phyloP scores from a whole-genome alignment of 2,888 invertebrate genomes.

The Thumatha senex region DNA sequence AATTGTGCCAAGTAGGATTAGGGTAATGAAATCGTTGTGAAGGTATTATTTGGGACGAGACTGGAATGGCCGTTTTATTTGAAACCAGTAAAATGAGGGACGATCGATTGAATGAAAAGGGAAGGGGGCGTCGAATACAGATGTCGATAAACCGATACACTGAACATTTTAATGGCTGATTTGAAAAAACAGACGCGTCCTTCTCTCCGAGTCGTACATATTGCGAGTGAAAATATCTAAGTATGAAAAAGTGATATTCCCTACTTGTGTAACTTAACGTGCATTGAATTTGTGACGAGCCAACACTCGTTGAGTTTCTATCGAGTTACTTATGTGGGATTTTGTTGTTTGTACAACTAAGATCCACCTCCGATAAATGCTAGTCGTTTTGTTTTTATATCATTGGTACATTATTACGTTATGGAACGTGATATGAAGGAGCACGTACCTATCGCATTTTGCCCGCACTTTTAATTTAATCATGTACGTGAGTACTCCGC shows the following conservation, averaged over 20 bases:
- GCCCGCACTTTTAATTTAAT: conserved; percentile 8
- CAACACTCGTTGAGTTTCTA: conserved; percentile 26
- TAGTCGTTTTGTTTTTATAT: neutral
- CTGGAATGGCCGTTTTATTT: conserved; percentile 17
- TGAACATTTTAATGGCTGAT: conserved; percentile 29
- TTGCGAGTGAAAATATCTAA: conserved; percentile 16
- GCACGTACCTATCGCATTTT: neutral
- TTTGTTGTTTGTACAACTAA: conserved; percentile 2
- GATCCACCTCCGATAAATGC: neutral
- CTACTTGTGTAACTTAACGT: neutral
- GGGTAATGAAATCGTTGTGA: conserved; percentile 15
- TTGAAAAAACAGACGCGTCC: conserved; percentile 41
- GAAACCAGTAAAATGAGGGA: conserved; percentile 17
- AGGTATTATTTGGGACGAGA: conserved; percentile 21
- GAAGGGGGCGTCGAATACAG: conserved; percentile 40
- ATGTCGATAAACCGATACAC: conserved; percentile 43
- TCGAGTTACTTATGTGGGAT: conserved; percentile 16
- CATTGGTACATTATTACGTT: neutral
- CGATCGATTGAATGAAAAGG: conserved; percentile 34
- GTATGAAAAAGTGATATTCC: conserved; percentile 32
- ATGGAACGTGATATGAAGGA: neutral
- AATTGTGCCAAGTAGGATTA: conserved; percentile 16
- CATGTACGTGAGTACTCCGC: neutral
- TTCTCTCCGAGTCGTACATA: conserved; percentile 16
- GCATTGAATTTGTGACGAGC: conserved; percentile 20